Base-by-base conservation (phyloP, 2,888 invertebrate genomes). In the Neoascia interrupta region DNA sequence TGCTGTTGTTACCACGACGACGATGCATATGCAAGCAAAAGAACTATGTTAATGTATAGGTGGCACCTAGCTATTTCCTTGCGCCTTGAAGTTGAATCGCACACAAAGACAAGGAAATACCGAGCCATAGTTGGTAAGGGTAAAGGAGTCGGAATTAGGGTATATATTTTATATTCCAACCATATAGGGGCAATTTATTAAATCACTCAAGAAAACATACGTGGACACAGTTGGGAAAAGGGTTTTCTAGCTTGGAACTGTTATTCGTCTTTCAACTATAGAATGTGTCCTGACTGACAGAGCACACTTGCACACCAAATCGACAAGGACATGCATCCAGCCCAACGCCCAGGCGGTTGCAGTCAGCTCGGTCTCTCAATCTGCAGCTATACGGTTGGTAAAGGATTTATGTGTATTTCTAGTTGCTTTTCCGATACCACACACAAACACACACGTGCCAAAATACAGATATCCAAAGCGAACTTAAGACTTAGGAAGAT, bases 151-250 rank as follows among this genome's bases (percentile, higher is more conserved):
- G 51, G 39, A 13, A 23, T 26, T 43, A 19, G 54, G 26, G 45
- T 49, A 69, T 54, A 51, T 69, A 58, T 80, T 80, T 80, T 74
- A 80, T 74, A 80, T 80, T 80, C 80, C 74, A 69, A 63, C 74
- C 80, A 41, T 80, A 80, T 66, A 80, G 63, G 19, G 69, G 80
- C 80, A 80, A 80, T 80, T 80, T 80, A 80, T 80, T 74, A 80
- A 80, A 80, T 80, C 80, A 80, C 80, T 80, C 80, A 80, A 80
- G 80, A 80, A 80, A 80, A 79, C 73, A 79, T 79, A 73, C 66
- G 79, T 79, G 73, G 79, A 72, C 73, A 73, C 73, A 68, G 79
- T 73, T 73, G 64, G 66, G 61, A 58, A 73, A 66, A 63, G 72
- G 76, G 60, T 70, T 72, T 68, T 64, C 53, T 58, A 58, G 37